These are phyloP conservation scores for Chaetura pelagica DNA, from an alignment of 2,113 vertebrate species.

Conservation along the genomic window DNA sequence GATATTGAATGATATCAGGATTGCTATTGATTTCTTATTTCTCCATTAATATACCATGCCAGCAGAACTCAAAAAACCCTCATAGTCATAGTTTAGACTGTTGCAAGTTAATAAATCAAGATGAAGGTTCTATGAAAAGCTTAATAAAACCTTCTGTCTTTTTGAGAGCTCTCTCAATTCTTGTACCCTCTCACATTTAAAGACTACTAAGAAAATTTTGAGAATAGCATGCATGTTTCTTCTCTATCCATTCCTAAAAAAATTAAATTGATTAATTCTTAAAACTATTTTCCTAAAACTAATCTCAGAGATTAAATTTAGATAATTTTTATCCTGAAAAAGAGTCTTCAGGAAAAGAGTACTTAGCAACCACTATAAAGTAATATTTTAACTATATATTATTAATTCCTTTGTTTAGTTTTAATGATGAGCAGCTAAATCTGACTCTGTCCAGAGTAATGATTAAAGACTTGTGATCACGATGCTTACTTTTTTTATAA, in stretches of 20 bases:
- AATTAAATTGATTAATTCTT: not conserved
- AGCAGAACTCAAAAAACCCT: conserved; percentile 1
- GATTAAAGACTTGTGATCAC: not conserved
- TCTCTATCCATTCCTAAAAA: not conserved
- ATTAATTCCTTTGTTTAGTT: not conserved
- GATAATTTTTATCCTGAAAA: not conserved
- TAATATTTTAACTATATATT: not conserved
- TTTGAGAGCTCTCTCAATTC: conserved; percentile 2
- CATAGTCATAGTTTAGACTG: not conserved
- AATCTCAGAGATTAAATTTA: not conserved
- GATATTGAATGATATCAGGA: not conserved
- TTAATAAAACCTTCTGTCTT: not conserved
- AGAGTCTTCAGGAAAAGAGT: not conserved
- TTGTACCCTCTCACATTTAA: conserved; percentile 10
- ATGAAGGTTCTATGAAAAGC: not conserved
- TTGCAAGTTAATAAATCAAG: conserved; percentile 4
- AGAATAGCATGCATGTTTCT: not conserved
- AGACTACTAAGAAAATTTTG: not conserved
- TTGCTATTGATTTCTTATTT: conserved; percentile 10
- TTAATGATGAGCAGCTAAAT: not conserved
- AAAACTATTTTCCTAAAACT: not conserved
- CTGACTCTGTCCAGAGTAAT: not conserved
- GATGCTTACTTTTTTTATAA: not conserved
- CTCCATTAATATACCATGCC: not conserved
- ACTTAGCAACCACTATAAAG: not conserved